phyloP scores from a whole-genome alignment of 1,140 invertebrate genomes.

The Drosophila tristis region DNA sequence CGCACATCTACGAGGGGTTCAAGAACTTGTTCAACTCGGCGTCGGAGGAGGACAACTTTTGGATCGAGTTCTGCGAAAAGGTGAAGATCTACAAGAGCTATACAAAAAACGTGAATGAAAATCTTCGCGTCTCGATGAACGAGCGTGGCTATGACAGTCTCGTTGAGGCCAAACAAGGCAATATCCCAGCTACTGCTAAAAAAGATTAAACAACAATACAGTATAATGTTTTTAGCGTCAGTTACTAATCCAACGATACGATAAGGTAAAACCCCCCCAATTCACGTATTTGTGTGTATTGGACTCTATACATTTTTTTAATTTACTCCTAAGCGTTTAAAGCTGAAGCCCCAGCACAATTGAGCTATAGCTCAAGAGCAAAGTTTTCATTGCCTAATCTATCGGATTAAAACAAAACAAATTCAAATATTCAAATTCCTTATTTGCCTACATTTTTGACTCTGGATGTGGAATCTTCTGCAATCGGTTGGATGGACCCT shows the following conservation, averaged over 20 bases:
- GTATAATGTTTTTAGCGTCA: constrained; percentile 9
- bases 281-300: neutral
- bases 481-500: too few species aligned
- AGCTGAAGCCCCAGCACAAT: constrained; percentile 2
- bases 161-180: constrained; percentile 40
- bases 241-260: constrained; percentile 1
- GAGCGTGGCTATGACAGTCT: constrained; percentile 66
- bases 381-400: constrained; percentile 25
- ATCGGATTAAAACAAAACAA: too few species aligned
- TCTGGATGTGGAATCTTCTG: too few species aligned
- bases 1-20: constrained; percentile 87
- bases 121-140: constrained; percentile 85
- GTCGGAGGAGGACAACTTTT: constrained; percentile 85
- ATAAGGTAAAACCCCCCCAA: constrained; percentile 13
- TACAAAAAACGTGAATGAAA: constrained; percentile 86
- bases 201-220: constrained; percentile 9
- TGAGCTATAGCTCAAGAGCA: constrained; percentile 7
- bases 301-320: neutral
- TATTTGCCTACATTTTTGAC: too few species aligned
- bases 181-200: neutral
- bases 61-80: constrained; percentile 86
- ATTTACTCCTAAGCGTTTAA: constrained; percentile 32
- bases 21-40: constrained; percentile 82
- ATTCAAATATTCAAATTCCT: too few species aligned
- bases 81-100: constrained; percentile 86